Percentiles rank a stretch among this genome's conserved stretches.
Conservation (phyloP, 2,113 vertebrate genomes). For the Arvicanthis niloticus region DNA sequence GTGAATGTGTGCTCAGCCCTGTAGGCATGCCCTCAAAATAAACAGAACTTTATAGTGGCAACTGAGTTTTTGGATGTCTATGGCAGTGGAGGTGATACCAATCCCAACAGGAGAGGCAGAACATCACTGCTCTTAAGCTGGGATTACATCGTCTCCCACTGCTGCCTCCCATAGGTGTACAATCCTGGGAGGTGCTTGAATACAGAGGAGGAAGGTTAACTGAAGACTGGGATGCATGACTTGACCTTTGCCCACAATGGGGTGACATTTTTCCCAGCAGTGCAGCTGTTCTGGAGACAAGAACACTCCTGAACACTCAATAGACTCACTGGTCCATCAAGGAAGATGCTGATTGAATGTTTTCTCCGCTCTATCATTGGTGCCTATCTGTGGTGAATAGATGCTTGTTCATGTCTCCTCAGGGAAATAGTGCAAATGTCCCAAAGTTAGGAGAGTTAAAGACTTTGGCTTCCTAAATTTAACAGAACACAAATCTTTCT, state of each 20-base stretch:
- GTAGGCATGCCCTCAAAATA: background rate
- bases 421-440: background rate
- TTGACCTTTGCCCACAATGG: background rate
- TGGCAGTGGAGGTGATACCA: too few relatives aligned
- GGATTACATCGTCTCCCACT: background rate
- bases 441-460: background rate
- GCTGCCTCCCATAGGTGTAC: background rate
- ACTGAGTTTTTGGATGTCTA: background rate
- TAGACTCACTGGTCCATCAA: too few relatives aligned
- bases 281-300: background rate
- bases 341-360: too few relatives aligned
- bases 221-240: background rate
- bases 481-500: background rate
- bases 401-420: background rate
- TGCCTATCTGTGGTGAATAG: background rate
- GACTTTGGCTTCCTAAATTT: background rate
- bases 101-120: background rate
- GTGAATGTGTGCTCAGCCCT: background rate
- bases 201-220: background rate
- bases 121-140: background rate
- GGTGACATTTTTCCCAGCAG: too few relatives aligned
- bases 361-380: background rate
- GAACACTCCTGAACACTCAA: background rate
- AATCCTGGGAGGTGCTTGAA: background rate
- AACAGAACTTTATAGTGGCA: background rate